phyloP scores from a whole-genome alignment of 2,113 vertebrate genomes.

The Myanophis thanlyinensis region DNA sequence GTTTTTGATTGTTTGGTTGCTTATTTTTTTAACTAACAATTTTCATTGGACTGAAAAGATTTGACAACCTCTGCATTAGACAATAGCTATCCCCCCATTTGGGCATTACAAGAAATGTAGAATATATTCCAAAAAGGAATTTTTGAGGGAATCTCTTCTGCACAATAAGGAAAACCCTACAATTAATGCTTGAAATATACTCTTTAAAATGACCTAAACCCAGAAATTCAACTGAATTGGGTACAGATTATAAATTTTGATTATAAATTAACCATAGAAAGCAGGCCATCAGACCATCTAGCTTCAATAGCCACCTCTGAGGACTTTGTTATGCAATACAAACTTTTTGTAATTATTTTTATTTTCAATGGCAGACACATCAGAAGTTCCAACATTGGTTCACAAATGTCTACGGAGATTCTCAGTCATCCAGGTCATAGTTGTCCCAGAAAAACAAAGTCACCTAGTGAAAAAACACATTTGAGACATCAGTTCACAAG shows the following conservation, averaged over 20 bases:
- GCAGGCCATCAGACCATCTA: not conserved
- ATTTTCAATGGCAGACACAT: not conserved
- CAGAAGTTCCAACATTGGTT: not conserved
- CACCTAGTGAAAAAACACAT: no score
- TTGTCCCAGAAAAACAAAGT: no score
- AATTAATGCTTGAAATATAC: not conserved
- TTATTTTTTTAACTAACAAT: not conserved
- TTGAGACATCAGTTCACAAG: not conserved
- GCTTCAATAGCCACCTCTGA: not conserved
- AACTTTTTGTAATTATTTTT: not conserved
- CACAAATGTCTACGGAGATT: not conserved
- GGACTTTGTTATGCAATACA: not conserved
- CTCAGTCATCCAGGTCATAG: no score
- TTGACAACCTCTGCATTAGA: not conserved
- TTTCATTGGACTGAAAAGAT: not conserved
- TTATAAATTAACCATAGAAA: not conserved
- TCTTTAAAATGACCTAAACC: not conserved
- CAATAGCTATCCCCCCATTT: not conserved
- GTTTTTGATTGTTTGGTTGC: no score
- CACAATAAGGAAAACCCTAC: not conserved
- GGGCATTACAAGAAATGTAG: not conserved
- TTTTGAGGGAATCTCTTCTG: not conserved
- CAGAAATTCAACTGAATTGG: not conserved
- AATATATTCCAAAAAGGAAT: no score
- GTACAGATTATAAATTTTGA: not conserved